Evolutionary conservation across 1,140 invertebrate genomes (phyloP), one percentile per base, ranked within the genome.

Genomic region (Apis laboriosa): DNA sequence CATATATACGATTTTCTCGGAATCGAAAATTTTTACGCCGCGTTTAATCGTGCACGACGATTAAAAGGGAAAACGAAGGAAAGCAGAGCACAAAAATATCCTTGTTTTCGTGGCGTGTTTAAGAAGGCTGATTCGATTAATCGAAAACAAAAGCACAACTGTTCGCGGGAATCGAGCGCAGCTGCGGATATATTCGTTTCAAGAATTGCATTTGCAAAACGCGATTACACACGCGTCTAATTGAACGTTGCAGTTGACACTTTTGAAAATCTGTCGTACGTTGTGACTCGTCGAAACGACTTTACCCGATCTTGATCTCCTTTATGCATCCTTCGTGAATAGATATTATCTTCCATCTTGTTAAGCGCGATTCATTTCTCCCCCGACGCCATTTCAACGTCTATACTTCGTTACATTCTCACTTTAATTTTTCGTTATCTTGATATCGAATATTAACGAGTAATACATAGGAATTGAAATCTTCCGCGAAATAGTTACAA

Each of bases 171-270:
- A 43, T 7, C 5, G 34, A 28, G 58, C 19, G 34, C 67, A 60
- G 80, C 72, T 66, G 24, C 17, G 17, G 19, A 19, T 63, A 63
- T 73, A 49, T 2, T 24, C 58, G 58, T 43, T 34, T 7, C 34
- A 24, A 21, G 64, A 68, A 82, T 77, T 43, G 34, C 34, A 43
- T 21, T 24, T 34, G 2, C 34, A 4, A 4, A 34, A 3, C 56
- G 55, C 53, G 55, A 68, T 12, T 81, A 34, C n/a, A 55, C 34
- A 28, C 55, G 63, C 73, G 73, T 82, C 55, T 77, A 82, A 82
- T 82, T 82, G 73, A 81, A 76, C 11, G 3, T 56, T 67, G 74
- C 55, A 51, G 80, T 82, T 77, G 80, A 82, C 80, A 82, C 80
- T 82, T 82, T 68, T 55, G 61, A 64, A 77, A 77, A 82, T 55